Evolutionary conservation across 2,888 invertebrate species (phyloP).

Genomic region (Lycophotia porphyrea): DNA sequence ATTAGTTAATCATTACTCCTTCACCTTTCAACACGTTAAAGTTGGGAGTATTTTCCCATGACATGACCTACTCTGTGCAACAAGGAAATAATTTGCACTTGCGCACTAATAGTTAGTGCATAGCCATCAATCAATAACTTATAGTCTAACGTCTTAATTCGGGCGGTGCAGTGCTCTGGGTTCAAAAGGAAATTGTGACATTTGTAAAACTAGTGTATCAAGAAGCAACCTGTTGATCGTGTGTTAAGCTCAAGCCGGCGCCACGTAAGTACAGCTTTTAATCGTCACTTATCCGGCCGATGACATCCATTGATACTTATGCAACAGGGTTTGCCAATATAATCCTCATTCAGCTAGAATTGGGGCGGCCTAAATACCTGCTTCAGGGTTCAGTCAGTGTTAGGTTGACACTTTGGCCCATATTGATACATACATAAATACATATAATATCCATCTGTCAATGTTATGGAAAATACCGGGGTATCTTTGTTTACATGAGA

Average conservation of each 20-base stretch:
- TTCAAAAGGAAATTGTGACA: neutral
- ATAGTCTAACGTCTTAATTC: slow-evolving; percentile 19
- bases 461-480: neutral
- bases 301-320: neutral
- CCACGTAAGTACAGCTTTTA: slow-evolving; percentile 41
- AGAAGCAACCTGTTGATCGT: slow-evolving; percentile 49
- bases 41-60: neutral
- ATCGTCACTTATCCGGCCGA: neutral
- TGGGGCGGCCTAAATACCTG: neutral
- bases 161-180: neutral
- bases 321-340: neutral
- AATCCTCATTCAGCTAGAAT: neutral
- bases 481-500: slow-evolving; percentile 9
- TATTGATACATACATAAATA: neutral
- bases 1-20: slow-evolving; percentile 1
- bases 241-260: neutral
- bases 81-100: slow-evolving; percentile 53
- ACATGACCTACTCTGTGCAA: slow-evolving; percentile 11
- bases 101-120: slow-evolving; percentile 53
- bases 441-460: neutral
- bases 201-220: slow-evolving; percentile 19
- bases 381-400: neutral
- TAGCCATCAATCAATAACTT: slow-evolving; percentile 45
- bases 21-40: neutral
- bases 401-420: neutral